phyloP scores from a whole-genome alignment of 2,888 invertebrate genomes.

The Drosophila kuntzei region DNA sequence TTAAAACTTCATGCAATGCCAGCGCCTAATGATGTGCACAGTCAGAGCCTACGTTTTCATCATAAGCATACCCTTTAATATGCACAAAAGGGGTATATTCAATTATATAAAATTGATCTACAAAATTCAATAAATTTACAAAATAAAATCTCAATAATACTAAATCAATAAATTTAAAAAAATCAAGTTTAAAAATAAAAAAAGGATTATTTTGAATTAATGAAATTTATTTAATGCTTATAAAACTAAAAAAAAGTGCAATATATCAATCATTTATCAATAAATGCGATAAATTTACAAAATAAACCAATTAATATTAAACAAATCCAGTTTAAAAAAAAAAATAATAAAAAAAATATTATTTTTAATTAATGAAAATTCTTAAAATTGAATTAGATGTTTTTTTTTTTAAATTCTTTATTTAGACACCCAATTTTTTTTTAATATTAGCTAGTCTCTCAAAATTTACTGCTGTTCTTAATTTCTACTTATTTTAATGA shows the following conservation, averaged over 20 bases:
- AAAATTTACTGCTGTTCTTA: background rate
- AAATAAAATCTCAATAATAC: too few relatives aligned
- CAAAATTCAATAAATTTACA: too few relatives aligned
- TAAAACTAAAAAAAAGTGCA: background rate
- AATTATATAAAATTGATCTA: too few relatives aligned
- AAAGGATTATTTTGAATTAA: conserved; percentile 1
- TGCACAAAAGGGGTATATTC: conserved; percentile 1
- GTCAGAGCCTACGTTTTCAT: conserved; percentile 21
- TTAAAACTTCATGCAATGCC: conserved; percentile 79
- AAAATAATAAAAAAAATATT: too few relatives aligned
- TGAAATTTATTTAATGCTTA: background rate
- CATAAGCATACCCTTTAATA: conserved; percentile 6
- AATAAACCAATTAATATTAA: background rate
- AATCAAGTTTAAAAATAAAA: too few relatives aligned
- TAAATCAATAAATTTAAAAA: too few relatives aligned
- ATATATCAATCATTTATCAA: background rate
- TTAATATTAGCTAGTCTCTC: background rate
- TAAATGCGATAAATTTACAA: background rate
- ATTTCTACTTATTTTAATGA: conserved; percentile 19
- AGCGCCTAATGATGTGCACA: conserved; percentile 66
- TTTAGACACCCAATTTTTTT: background rate
- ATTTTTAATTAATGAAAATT: too few relatives aligned
- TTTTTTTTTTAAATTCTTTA: background rate
- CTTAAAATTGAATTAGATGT: too few relatives aligned
- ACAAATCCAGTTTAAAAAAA: too few relatives aligned